A percentile compares a stretch with the other conserved stretches of the same genome.
Conservation (phyloP, 2,888 invertebrate species). For the Diaprepes abbreviatus region DNA sequence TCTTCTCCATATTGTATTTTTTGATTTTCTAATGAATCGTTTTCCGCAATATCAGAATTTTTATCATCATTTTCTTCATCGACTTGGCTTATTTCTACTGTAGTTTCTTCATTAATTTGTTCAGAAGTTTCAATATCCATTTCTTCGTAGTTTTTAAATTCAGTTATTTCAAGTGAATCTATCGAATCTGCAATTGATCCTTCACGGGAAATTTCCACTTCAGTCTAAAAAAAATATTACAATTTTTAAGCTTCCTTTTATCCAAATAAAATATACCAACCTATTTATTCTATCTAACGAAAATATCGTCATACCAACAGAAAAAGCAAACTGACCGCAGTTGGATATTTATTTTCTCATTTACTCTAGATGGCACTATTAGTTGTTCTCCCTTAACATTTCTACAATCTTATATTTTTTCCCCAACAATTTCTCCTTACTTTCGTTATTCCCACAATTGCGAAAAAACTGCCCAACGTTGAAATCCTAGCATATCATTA, state of each 20-base stretch:
- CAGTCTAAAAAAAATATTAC: constrained; percentile 40
- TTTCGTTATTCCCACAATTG: no score
- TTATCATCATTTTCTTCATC: constrained; percentile 19
- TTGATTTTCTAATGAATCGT: constrained; percentile 19
- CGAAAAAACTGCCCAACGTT: no score
- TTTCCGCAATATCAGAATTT: constrained; percentile 5
- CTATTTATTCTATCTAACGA: no score
- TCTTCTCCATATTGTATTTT: constrained; percentile 11
- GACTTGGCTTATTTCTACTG: constrained; percentile 47
- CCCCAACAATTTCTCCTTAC: no score
- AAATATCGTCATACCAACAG: no score
- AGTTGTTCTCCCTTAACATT: no score
- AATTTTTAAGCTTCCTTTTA: neutral
- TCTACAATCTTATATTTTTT: no score
- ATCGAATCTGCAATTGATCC: constrained; percentile 45
- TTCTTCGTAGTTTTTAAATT: constrained; percentile 29
- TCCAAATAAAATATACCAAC: no score
- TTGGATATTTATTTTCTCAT: no score
- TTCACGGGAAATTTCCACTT: constrained; percentile 42
- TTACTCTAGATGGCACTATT: no score
- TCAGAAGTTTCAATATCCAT: constrained; percentile 37
- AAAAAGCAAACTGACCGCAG: no score
- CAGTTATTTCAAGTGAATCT: constrained; percentile 29
- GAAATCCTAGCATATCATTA: no score
- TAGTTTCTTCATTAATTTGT: constrained; percentile 35